phyloP scores from a whole-genome alignment of 2,888 invertebrate species.

The Ophion ellenae region DNA sequence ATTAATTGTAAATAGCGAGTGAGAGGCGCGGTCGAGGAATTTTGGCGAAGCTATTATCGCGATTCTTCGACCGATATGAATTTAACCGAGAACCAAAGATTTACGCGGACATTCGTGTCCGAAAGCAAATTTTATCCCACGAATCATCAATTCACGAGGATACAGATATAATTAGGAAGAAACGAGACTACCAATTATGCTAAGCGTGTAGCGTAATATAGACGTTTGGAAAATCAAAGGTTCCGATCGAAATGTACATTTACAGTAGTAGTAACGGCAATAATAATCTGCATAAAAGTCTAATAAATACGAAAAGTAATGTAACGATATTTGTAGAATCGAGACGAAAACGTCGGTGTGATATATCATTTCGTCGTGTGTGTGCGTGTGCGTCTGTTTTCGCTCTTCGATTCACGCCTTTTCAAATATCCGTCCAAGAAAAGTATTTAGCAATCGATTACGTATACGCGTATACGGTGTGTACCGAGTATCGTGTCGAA shows the following conservation, averaged over 20 bases:
- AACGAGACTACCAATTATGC: conserved; percentile 27
- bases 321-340: conserved; percentile 52
- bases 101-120: neutral
- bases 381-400: conserved; percentile 50
- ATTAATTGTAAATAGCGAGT: conserved; percentile 60
- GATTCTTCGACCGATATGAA: conserved; percentile 14
- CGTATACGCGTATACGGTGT: conserved; percentile 6
- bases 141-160: conserved; percentile 4
- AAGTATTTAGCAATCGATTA: conserved; percentile 34
- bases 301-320: neutral
- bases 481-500: conserved; percentile 44
- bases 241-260: conserved; percentile 57
- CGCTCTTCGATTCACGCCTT: conserved; percentile 61
- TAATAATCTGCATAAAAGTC: conserved; percentile 31
- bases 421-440: conserved; percentile 64
- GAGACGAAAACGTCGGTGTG: conserved; percentile 65
- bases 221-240: conserved; percentile 24
- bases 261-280: conserved; percentile 42
- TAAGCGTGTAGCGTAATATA: conserved; percentile 10
- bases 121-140: neutral
- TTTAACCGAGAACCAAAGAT: conserved; percentile 25
- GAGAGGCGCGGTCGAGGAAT: neutral
- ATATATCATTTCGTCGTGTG: conserved; percentile 58
- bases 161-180: conserved; percentile 3
- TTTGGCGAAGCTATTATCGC: neutral